A percentile compares a stretch with the other conserved stretches of the same genome.
These are phyloP conservation scores for Pantherophis vulpinus DNA, from an alignment of 2,797 vertebrate species.

Conservation along the genomic window DNA sequence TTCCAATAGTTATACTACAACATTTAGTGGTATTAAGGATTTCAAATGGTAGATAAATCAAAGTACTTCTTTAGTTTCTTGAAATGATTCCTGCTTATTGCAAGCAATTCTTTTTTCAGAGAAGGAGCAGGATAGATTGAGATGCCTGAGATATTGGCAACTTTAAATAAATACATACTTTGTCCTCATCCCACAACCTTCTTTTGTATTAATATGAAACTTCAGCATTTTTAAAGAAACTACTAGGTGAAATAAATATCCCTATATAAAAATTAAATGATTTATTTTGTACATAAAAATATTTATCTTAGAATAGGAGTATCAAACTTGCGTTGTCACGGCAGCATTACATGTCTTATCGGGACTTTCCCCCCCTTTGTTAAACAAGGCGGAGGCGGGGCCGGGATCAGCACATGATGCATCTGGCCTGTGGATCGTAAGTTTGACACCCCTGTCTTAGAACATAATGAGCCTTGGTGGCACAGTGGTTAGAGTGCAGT, in stretches of 20 bases:
- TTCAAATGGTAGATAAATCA: not conserved
- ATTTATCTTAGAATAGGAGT: not conserved
- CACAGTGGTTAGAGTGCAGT: too few relatives aligned
- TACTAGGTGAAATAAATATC: not conserved
- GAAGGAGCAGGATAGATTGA: not conserved
- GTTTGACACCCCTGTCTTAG: too few relatives aligned
- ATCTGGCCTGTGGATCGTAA: too few relatives aligned
- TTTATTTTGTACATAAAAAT: not conserved
- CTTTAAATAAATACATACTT: not conserved
- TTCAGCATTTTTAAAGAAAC: not conserved
- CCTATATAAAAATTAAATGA: not conserved
- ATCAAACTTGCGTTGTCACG: too few relatives aligned
- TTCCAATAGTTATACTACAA: not conserved
- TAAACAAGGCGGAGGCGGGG: too few relatives aligned
- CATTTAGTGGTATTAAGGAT: not conserved
- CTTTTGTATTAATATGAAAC: not conserved
- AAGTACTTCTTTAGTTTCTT: constrained; percentile 11
- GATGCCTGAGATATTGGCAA: not conserved
- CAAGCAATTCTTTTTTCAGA: not conserved
- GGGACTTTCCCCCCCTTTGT: too few relatives aligned
- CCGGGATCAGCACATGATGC: too few relatives aligned
- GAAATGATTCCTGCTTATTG: not conserved
- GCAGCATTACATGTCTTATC: too few relatives aligned
- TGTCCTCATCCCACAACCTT: not conserved
- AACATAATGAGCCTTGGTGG: too few relatives aligned